Base-by-base conservation (phyloP, 1,140 invertebrate species). In the Pseudachorutes palmiensis region DNA sequence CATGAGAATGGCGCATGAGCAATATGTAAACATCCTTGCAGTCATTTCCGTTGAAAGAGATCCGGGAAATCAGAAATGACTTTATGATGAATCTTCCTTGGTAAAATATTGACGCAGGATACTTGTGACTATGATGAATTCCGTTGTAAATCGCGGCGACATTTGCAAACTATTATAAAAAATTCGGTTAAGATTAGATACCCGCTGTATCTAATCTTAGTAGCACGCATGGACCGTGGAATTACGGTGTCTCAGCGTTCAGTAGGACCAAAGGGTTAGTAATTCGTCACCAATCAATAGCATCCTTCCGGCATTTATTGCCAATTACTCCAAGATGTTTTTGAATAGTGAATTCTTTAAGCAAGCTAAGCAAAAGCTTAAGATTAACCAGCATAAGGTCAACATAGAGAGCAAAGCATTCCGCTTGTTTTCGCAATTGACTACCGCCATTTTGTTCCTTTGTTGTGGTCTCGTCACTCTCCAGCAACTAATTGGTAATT, bases 401-500 rank as follows among this genome's bases (percentile, higher is more conserved):
- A 29, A 67, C 19, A 67, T 72, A 22, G 92, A 94, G 80, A 93
- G 93, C 77, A 87, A 90, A 83, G 84, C 92, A 5, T 95, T 94
- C 81, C 82, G 91, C 66, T 86, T 91, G 70, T 92, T 94, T 76
- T 95, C 94, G 77, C 84, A 90, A 77, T 86, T 92, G 75, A 94
- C 92, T 0, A 86, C 90, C 30, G 88, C 92, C 36, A 87, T 93
- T 73, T 81, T 94, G 16, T 91, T 94, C 76, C 83, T 89, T 19
- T 89, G 85, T 78, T 92, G 90, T 78, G 88, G 94, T 72, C 86
- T 94, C 63, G 88, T 94, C 32, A 92, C 91, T 3, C 89, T 90
- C 62, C 91, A 90, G 16, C 48, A 61, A 45, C 49, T 69, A 2
- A 49, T 72, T 32, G 70, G 70, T 61, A 72, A 51, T 41, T 41